Percentiles rank a stretch among this genome's conserved stretches.
phyloP scores from a whole-genome alignment of 2,113 vertebrate genomes.

The Tautogolabrus adspersus region DNA sequence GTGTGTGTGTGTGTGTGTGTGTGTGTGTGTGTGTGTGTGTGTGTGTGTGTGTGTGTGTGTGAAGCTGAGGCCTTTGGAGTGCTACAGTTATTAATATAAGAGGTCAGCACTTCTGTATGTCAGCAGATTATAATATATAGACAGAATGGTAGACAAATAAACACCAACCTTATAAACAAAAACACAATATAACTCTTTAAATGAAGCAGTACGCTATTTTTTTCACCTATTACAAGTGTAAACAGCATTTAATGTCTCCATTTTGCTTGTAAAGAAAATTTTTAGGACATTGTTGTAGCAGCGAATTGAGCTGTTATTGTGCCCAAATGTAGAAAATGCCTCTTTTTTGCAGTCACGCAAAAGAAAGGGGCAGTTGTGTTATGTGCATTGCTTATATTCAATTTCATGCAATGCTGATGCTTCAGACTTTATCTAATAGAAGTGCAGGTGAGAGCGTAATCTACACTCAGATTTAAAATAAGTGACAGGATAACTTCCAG shows the following conservation, averaged over 20 bases:
- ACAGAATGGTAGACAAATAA: no score
- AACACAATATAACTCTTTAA: no score
- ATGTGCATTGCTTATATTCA: slow-evolving; percentile 41
- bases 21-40: no score
- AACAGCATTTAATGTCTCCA: background rate
- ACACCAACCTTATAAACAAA: no score
- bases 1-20: no score
- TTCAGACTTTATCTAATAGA: slow-evolving; percentile 18
- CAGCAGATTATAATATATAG: slow-evolving; percentile 39
- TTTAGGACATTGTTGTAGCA: slow-evolving; percentile 4
- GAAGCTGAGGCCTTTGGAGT: slow-evolving; percentile 10
- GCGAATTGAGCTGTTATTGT: slow-evolving; percentile 16
- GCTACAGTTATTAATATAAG: slow-evolving; percentile 25
- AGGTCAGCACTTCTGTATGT: slow-evolving; percentile 31
- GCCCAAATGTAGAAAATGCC: background rate
- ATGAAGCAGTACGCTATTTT: background rate
- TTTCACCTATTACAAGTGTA: background rate
- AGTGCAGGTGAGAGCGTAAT: background rate
- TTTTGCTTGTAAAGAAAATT: background rate
- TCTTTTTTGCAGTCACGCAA: no score
- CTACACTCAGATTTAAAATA: background rate
- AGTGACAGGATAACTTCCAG: background rate
- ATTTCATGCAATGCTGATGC: slow-evolving; percentile 48
- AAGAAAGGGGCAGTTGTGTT: background rate
- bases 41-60: no score